Evolutionary conservation across 2,888 invertebrate genomes (phyloP).

Genomic region (Hypolimnas misippus): DNA sequence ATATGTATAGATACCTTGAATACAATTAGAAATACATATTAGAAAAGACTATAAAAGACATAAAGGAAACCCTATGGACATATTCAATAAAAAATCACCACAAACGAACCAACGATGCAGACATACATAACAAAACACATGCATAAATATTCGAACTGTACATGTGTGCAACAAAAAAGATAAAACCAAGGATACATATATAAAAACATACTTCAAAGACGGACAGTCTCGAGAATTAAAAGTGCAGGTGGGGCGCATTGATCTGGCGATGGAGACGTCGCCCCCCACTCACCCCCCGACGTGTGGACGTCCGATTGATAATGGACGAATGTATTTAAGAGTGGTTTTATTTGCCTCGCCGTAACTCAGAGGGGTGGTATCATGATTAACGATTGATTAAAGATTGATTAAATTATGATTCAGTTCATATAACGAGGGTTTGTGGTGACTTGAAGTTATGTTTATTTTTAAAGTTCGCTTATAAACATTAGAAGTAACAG

Average conservation of each 20-base stretch:
- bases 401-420: neutral
- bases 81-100: no score
- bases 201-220: constrained; percentile 48
- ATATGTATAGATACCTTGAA: no score
- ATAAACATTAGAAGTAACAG: no score
- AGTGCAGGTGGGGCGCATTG: constrained; percentile 82
- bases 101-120: no score
- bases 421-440: neutral
- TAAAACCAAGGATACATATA: constrained; percentile 24
- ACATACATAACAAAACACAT: no score
- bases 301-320: constrained; percentile 65
- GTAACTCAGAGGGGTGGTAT: no score
- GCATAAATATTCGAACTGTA: neutral
- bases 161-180: constrained; percentile 1
- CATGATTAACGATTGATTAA: neutral
- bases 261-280: constrained; percentile 66
- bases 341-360: constrained; percentile 9
- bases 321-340: constrained; percentile 37
- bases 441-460: no score
- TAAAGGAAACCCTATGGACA: no score
- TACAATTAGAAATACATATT: no score
- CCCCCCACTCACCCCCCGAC: constrained; percentile 47
- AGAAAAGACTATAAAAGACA: no score
- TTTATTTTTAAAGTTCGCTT: no score
- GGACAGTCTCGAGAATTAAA: constrained; percentile 68